Evolutionary conservation across 2,888 invertebrate genomes (phyloP).

Genomic region (Rhagophthalmus giganteus): DNA sequence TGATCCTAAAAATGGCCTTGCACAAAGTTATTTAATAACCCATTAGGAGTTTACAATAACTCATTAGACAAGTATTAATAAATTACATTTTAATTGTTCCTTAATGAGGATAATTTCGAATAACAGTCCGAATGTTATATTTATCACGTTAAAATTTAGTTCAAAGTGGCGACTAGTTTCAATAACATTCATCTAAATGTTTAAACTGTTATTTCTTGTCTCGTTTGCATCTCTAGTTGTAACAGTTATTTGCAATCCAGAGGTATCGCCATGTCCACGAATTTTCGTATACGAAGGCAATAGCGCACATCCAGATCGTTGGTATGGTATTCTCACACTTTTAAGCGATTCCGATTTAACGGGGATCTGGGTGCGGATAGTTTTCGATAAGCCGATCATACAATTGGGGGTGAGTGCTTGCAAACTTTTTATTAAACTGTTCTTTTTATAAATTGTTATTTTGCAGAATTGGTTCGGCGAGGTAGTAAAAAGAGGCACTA

Average conservation of each 20-base stretch:
- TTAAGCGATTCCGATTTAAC: slow-evolving; percentile 59
- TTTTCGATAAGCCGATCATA: slow-evolving; percentile 43
- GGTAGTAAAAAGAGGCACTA: slow-evolving; percentile 59
- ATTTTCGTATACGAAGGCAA: slow-evolving; percentile 61
- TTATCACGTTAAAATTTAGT: too few species aligned
- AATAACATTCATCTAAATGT: neutral
- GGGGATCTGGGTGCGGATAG: slow-evolving; percentile 56
- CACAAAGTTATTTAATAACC: too few species aligned
- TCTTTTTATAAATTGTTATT: neutral
- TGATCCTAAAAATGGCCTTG: too few species aligned
- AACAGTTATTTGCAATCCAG: neutral
- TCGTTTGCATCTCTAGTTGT: neutral
- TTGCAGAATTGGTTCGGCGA: slow-evolving; percentile 61
- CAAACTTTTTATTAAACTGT: neutral
- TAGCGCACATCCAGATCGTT: slow-evolving; percentile 60
- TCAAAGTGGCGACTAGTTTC: neutral
- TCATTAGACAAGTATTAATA: too few species aligned
- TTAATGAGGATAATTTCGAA: too few species aligned
- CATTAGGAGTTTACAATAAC: too few species aligned
- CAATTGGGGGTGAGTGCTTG: slow-evolving; percentile 17
- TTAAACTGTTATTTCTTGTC: neutral
- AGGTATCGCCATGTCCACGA: slow-evolving; percentile 59
- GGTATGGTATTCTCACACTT: slow-evolving; percentile 64
- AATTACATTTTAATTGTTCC: too few species aligned
- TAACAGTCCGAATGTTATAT: too few species aligned